Evolutionary conservation across 2,113 vertebrate genomes (phyloP).

Genomic region (Podiceps cristatus): DNA sequence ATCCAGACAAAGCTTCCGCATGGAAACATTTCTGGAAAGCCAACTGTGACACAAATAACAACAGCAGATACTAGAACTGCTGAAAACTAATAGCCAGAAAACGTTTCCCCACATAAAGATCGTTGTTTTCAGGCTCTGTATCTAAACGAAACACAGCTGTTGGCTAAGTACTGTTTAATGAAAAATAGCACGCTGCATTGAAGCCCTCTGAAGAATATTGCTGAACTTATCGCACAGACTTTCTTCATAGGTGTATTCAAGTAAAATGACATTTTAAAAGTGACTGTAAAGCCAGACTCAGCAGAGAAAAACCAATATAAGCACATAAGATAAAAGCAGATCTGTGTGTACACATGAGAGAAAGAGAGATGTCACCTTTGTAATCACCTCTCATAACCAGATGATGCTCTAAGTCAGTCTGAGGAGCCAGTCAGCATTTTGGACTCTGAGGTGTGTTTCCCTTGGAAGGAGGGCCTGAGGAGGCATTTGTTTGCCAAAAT

Average conservation of each 20-base stretch:
- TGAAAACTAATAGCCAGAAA: neutral
- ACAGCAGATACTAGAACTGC: neutral
- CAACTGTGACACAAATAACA: neutral
- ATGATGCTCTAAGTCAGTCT: neutral
- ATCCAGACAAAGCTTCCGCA: neutral
- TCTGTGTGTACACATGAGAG: fast-evolving
- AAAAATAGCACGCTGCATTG: neutral
- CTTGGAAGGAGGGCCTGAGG: neutral
- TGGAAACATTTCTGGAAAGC: neutral
- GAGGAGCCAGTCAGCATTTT: neutral
- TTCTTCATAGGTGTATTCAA: neutral
- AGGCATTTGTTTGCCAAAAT: neutral
- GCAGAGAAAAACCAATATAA: neutral
- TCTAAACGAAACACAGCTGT: neutral
- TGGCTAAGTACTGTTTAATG: neutral
- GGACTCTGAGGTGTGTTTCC: neutral
- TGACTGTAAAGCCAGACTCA: neutral
- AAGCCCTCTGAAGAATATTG: neutral
- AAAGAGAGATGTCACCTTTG: neutral
- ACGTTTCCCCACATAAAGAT: neutral
- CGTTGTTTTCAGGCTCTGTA: neutral
- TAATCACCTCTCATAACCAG: neutral
- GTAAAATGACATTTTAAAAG: neutral
- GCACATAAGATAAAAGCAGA: neutral
- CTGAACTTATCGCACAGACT: neutral